Evolutionary conservation across 2,797 vertebrate genomes (phyloP), one percentile per base, ranked within the genome.

Genomic region (Notolepis coatsorum): DNA sequence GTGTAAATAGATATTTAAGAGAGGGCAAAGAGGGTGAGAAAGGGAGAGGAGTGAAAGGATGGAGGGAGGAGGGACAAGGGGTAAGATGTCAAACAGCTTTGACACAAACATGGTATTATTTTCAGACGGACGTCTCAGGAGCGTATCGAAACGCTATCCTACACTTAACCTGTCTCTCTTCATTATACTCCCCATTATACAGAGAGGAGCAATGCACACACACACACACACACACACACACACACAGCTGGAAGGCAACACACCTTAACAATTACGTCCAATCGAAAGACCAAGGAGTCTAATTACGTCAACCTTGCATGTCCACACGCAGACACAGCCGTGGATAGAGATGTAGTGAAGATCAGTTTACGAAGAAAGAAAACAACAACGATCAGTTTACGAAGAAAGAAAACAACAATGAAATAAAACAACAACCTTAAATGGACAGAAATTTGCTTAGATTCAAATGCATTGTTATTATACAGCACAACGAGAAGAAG

Each of bases 51-150:
- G 47, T 7, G 37, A 51, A 68, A 25, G 51, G 57, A 63, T 39
- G 45, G 43, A 30, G 13, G 24, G 3, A 13, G 33, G 47, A n/a
- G 15, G 46, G 37, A 41, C 70, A 77, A 50, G 45, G 50, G 71
- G 55, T 84, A 84, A 65, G 53, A 82, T 85, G 88, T 89, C 88
- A 89, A 88, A 71, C 83, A 79, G n/a, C 84, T 85, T 73, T 82
- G 79, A 89, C 88, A 75, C 71, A 81, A 81, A 82, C 88, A 74
- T 76, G 63, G 64, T 12, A 47, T 39, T 74, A 77, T 65, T 82
- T 89, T 88, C 83, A 90, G 53, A 38, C 18, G 13, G 58, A 56
- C 8, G 65, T 88, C 90, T 88, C 83, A 53, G 9, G 88, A 84
- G 85, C 70, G 76, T 43, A 77, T 3, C 73, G 90, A 84, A 90